Evolutionary conservation across 2,888 invertebrate species (phyloP).

Genomic region (Drosophila helvetica): DNA sequence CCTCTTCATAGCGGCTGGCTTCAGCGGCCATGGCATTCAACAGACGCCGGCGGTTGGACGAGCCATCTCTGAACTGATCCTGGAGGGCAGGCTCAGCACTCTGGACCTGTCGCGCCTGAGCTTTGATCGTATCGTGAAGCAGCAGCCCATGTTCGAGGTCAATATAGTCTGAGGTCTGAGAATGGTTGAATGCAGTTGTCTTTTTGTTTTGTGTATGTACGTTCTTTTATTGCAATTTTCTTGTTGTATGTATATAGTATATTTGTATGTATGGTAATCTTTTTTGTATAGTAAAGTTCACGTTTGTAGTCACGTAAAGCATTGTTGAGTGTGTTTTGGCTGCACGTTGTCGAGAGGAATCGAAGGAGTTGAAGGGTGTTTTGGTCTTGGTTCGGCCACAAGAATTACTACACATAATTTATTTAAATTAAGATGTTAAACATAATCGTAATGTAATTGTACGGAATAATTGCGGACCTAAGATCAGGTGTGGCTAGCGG

Average conservation of each 20-base stretch:
- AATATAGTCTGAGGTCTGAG: conserved; percentile 84
- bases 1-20: conserved; percentile 94
- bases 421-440: conserved; percentile 73
- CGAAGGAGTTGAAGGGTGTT: conserved; percentile 8
- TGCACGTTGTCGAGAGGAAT: conserved; percentile 30
- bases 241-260: conserved; percentile 47
- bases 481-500: conserved; percentile 15
- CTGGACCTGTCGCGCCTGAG: conserved; percentile 92
- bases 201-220: conserved; percentile 45
- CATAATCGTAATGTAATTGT: conserved; percentile 68
- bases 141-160: conserved; percentile 87
- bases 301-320: conserved; percentile 58
- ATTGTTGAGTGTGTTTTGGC: conserved; percentile 38
- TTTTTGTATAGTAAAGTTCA: conserved; percentile 58
- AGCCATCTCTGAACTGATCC: conserved; percentile 92
- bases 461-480: conserved; percentile 59
- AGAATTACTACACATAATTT: conserved; percentile 72
- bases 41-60: conserved; percentile 96
- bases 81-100: conserved; percentile 89
- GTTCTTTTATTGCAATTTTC: conserved; percentile 68
- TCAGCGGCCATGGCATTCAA: conserved; percentile 96
- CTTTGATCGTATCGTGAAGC: conserved; percentile 90
- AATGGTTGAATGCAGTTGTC: neutral
- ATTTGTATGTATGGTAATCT: conserved; percentile 43
- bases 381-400: conserved; percentile 23